Conservation (phyloP, 2,113 vertebrate species). For the Cebidichthys violaceus region DNA sequence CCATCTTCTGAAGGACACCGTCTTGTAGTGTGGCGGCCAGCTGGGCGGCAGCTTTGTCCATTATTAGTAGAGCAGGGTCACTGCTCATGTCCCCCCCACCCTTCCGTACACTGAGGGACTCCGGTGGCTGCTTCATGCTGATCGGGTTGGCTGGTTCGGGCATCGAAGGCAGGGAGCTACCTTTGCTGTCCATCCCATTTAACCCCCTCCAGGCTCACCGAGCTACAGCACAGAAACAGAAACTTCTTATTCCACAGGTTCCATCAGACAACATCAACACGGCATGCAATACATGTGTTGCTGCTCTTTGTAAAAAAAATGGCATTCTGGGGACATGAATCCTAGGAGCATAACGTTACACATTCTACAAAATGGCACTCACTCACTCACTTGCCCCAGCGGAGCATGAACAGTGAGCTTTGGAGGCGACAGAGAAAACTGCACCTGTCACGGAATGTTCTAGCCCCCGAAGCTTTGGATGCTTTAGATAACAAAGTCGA, state of each 20-base stretch:
- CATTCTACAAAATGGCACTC: conserved; percentile 71
- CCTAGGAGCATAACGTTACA: conserved; percentile 33
- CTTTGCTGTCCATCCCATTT: conserved; percentile 86
- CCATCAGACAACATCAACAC: background rate
- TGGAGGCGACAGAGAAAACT: conserved; percentile 43
- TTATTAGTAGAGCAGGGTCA: conserved; percentile 89
- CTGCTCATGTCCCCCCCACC: conserved; percentile 86
- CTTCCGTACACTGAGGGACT: conserved; percentile 88
- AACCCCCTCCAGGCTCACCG: conserved; percentile 70
- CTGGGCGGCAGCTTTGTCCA: conserved; percentile 89
- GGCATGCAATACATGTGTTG: background rate
- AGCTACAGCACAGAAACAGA: conserved; percentile 48
- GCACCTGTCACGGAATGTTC: conserved; percentile 71
- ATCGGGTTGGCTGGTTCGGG: conserved; percentile 87
- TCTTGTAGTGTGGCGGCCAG: conserved; percentile 91
- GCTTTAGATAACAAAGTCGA: conserved; percentile 32
- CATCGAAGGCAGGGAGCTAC: conserved; percentile 88
- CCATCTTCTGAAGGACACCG: conserved; percentile 90
- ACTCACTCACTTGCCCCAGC: conserved; percentile 57
- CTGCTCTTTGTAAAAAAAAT: conserved; percentile 37
- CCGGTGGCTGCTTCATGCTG: conserved; percentile 95
- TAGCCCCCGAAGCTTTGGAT: conserved; percentile 3
- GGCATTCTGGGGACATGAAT: conserved; percentile 32
- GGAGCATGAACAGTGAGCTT: conserved; percentile 41
- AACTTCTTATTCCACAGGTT: conserved; percentile 32